phyloP scores from a whole-genome alignment of 2,797 vertebrate genomes.

The Serranus cabrilla region DNA sequence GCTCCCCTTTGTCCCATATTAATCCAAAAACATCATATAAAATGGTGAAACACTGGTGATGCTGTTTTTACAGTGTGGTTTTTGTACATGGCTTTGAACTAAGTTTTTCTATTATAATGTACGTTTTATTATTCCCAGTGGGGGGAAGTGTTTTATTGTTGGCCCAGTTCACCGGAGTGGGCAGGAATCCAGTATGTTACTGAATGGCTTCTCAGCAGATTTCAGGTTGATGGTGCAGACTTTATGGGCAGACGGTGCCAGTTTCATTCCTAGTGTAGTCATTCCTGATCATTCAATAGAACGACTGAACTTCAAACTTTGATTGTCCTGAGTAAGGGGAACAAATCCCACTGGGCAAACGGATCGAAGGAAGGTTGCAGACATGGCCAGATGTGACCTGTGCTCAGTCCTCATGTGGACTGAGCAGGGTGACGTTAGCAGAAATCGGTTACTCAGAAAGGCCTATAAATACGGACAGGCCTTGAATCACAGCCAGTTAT shows the following conservation, averaged over 20 bases:
- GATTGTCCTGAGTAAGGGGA: conserved; percentile 5
- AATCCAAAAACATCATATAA: too few relatives aligned
- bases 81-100: too few relatives aligned
- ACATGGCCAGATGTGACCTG: conserved; percentile 54
- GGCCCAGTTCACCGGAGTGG: too few relatives aligned
- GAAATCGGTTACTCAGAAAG: conserved; percentile 45
- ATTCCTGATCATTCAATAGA: not conserved
- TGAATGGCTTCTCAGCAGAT: not conserved
- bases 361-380: conserved; percentile 29
- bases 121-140: too few relatives aligned
- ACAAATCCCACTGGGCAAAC: conserved; percentile 23
- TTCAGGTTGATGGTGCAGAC: too few relatives aligned
- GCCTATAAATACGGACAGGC: conserved; percentile 31
- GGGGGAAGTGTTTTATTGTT: too few relatives aligned
- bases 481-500: conserved; percentile 46
- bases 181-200: not conserved
- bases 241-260: not conserved
- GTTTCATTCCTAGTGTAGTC: not conserved
- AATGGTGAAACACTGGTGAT: too few relatives aligned
- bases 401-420: conserved; percentile 12
- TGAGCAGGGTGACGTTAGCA: conserved; percentile 15
- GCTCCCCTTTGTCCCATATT: too few relatives aligned
- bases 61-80: too few relatives aligned
- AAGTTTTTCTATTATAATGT: too few relatives aligned
- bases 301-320: conserved; percentile 48